phyloP scores from a whole-genome alignment of 2,888 invertebrate genomes.

The Drosophila nigricruria region DNA sequence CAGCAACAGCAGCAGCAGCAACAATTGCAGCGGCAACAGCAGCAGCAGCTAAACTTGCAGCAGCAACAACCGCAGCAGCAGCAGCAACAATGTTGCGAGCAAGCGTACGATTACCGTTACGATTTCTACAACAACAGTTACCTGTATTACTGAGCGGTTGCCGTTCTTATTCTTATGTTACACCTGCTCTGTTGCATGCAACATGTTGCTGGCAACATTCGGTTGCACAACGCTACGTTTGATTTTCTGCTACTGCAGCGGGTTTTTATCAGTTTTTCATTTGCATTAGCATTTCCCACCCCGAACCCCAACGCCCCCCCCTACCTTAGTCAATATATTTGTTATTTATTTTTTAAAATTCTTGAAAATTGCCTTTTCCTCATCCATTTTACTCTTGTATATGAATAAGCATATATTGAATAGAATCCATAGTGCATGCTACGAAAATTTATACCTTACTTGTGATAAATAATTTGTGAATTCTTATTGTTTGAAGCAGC shows the following conservation, averaged over 20 bases:
- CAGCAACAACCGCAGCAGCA: constrained; percentile 55
- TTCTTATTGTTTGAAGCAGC: constrained; percentile 16
- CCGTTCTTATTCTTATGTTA: neutral
- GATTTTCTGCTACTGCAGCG: constrained; percentile 19
- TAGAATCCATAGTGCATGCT: constrained; percentile 14
- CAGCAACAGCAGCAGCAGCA: constrained; percentile 57
- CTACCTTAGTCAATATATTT: constrained; percentile 58
- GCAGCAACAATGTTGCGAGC: constrained; percentile 48
- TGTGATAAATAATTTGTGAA: constrained; percentile 65
- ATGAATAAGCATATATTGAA: constrained; percentile 10
- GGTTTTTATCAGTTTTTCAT: constrained; percentile 7
- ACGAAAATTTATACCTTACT: constrained; percentile 32
- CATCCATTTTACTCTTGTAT: neutral
- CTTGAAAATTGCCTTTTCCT: constrained; percentile 18
- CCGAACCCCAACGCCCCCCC: neutral
- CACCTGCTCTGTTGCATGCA: constrained; percentile 36
- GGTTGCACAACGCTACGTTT: constrained; percentile 36
- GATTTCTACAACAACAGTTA: constrained; percentile 69
- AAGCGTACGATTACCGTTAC: constrained; percentile 59
- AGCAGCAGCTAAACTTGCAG: constrained; percentile 35
- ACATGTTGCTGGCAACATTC: constrained; percentile 72
- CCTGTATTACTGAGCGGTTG: constrained; percentile 59
- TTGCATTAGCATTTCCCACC: constrained; percentile 7
- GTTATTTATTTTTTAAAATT: constrained; percentile 72
- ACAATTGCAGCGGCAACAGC: constrained; percentile 43